Base-by-base conservation (phyloP, 2,797 vertebrate species). In the Saxicola maurus region DNA sequence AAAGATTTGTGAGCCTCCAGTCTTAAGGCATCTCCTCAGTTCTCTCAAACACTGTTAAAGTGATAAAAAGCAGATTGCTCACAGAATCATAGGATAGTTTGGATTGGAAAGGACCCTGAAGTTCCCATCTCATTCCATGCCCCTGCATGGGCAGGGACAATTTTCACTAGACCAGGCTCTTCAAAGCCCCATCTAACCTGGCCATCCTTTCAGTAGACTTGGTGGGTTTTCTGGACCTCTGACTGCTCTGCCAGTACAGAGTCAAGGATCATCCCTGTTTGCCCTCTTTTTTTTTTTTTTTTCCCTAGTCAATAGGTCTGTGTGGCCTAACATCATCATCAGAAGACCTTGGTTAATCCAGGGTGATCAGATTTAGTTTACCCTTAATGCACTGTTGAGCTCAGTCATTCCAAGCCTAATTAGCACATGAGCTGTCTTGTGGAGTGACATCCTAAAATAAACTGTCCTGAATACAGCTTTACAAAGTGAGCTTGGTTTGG, bases 321-420 rank as follows among this genome's bases (percentile, higher is more conserved):
- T 72, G 57, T 56, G 68, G 64, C 37, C 49, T 20, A 68, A 30
- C 19, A 60, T 78, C 60, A 61, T 81, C 35, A 69, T n/a, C 45
- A 91, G 87, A 87, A 79, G 69, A 72, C 87, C 82, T 81, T 72
- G 19, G 87, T 86, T 93, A 92, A 93, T 93, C 91, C 74, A 78
- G 85, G 37, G 89, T 95, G 94, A 94, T 91, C 69, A 92, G 89
- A 89, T 92, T 91, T 92, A 89, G 59, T 86, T 86, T 89, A 87
- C 69, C 42, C 71, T 83, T 93, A 95, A 92, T 79, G 52, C 82
- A 68, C 40, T 79, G 82, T 89, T 92, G 82, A 95, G 77, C 83
- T 64, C 52, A 69, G 74, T 87, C 87, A 87, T 91, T 93, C 85
- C 77, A 69, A 95, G 74, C 49, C 71, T 83, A 91, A 89, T 93